phyloP scores from a whole-genome alignment of 2,113 vertebrate genomes.

The Paracanthobrama guichenoti region DNA sequence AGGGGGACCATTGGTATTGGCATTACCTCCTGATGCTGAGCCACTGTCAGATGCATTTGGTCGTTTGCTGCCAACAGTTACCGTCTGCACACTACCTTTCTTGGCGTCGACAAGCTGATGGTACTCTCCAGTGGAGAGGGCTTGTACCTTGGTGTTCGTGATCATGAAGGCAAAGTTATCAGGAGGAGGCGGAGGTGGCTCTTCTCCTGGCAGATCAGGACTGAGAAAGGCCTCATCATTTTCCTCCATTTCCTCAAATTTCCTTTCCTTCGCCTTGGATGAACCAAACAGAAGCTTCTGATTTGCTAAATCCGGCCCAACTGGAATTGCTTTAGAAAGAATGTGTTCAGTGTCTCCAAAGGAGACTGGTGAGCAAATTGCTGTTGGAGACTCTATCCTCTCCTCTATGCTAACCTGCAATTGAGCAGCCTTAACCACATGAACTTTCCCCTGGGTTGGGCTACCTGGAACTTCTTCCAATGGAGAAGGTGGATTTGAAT shows the following conservation, averaged over 20 bases:
- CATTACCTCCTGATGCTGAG: constrained; percentile 2
- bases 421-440: constrained; percentile 57
- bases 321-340: not conserved
- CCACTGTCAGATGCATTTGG: constrained; percentile 59
- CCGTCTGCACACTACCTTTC: constrained; percentile 86
- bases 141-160: constrained; percentile 89
- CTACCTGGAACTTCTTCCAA: constrained; percentile 60
- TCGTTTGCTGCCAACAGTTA: constrained; percentile 84
- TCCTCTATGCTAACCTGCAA: constrained; percentile 69
- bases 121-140: constrained; percentile 91
- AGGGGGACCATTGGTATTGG: constrained; percentile 59
- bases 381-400: constrained; percentile 61
- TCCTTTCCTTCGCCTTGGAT: constrained; percentile 44
- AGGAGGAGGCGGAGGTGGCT: constrained; percentile 72
- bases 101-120: constrained; percentile 87
- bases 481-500: constrained; percentile 56
- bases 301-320: constrained; percentile 12
- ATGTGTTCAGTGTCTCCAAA: constrained; percentile 2
- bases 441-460: constrained; percentile 48
- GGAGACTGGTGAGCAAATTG: constrained; percentile 45
- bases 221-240: constrained; percentile 69
- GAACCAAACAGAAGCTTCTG: constrained; percentile 69
- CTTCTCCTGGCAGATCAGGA: constrained; percentile 82
- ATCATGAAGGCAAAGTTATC: constrained; percentile 99
- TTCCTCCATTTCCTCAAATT: constrained; percentile 66